Base-by-base conservation (phyloP, 2,113 vertebrate species). In the Sakesphorus luctuosus region DNA sequence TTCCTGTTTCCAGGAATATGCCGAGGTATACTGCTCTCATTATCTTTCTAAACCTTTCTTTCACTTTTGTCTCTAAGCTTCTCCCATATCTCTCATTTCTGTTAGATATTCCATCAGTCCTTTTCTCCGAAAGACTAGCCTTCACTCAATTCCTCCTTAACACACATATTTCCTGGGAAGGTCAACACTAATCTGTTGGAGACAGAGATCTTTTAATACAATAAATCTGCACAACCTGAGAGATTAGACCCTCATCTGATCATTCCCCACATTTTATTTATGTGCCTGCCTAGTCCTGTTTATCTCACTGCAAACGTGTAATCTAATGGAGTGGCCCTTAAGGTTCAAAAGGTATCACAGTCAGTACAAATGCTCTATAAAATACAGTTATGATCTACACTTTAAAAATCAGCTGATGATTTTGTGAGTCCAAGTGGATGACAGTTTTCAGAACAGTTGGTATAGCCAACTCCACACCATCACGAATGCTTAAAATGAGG, bases 91-190 rank as follows among this genome's bases (percentile, higher is more conserved):
- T 40, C 40, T 40, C 40, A 40, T 79, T 89, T 66, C 68, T 82
- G 82, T 65, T 38, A 53, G 26, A 18, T 74, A 71, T 72, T 87
- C 24, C 80, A 5, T 38, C 4, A 0, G 20, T 53, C 24, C 6
- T 73, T 87, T 84, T 44, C 13, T 80, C 62, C 2, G 1, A 82
- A 93, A 76, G 33, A 66, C 25, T 58, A 81, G 26, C 17, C 24
- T 92, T 75, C 58, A 81, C 19, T 66, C 80, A 87, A 68, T 91
- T 94, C 67, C 75, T 67, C 77, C 63, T 75, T 87, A 91, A 93
- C 29, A 29, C 13, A 81, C 7, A 11, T 31, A 81, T 86, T 93
- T 84, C 55, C 67, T 75, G 18, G 63, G 33, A 92, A 93, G 58
- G 38, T 46, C 76, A 82, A 50, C 73, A 50, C 10, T 96, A 91